phyloP scores from a whole-genome alignment of 2,797 vertebrate species.

The Cyprinella venusta region DNA sequence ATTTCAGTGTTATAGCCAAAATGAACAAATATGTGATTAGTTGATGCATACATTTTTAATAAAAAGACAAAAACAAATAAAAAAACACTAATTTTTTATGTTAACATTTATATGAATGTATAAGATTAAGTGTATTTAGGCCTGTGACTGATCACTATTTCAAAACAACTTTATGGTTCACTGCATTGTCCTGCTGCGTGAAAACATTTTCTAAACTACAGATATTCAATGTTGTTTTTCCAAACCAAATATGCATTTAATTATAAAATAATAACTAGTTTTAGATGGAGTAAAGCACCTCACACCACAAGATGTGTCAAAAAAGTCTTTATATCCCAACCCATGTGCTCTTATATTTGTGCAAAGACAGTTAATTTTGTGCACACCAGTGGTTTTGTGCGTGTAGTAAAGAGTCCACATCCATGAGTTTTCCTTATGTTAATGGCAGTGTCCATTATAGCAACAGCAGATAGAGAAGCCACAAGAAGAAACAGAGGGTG shows the following conservation, averaged over 20 bases:
- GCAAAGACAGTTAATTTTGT: constrained; percentile 28
- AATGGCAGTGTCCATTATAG: constrained; percentile 59
- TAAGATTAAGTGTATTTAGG: background rate
- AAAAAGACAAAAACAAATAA: background rate
- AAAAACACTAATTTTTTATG: background rate
- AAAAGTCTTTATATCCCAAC: background rate
- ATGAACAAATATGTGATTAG: background rate
- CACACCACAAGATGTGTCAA: background rate
- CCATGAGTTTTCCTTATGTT: constrained; percentile 32
- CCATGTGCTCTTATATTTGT: constrained; percentile 12
- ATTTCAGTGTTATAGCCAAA: constrained; percentile 6
- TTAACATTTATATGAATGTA: background rate
- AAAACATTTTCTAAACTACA: background rate
- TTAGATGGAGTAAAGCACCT: background rate
- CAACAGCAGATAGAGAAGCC: constrained; percentile 85
- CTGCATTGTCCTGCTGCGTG: background rate
- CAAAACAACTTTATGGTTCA: background rate
- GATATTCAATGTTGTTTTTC: background rate
- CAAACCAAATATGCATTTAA: constrained; percentile 4
- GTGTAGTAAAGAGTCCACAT: constrained; percentile 32
- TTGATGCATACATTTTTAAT: background rate
- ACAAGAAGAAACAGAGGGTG: constrained; percentile 83
- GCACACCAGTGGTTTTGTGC: constrained; percentile 14
- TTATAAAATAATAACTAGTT: background rate
- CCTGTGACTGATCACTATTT: background rate